phyloP scores from a whole-genome alignment of 2,113 vertebrate species.

The Oryzias melastigma region DNA sequence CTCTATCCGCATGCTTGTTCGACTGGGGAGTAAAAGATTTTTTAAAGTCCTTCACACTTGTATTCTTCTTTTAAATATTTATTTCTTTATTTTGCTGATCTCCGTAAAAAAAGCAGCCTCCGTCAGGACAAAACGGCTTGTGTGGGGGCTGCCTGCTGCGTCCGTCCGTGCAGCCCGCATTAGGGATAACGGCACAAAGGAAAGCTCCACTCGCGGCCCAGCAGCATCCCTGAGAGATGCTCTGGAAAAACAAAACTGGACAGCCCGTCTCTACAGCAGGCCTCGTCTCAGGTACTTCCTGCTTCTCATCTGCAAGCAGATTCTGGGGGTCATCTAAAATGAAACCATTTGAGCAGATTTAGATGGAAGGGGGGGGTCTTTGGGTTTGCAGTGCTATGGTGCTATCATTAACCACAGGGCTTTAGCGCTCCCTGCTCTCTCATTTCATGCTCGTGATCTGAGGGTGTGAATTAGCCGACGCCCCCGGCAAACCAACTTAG shows the following conservation, averaged over 20 bases:
- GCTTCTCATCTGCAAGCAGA: slow-evolving; percentile 45
- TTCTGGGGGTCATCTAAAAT: slow-evolving; percentile 75
- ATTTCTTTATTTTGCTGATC: slow-evolving; percentile 91
- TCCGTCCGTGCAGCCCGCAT: slow-evolving; percentile 36
- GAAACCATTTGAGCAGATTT: slow-evolving; percentile 78
- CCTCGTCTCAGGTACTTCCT: slow-evolving; percentile 41
- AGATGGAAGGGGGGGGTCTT: slow-evolving; percentile 40
- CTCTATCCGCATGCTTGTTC: slow-evolving; percentile 97
- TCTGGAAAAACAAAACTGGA: slow-evolving; percentile 17
- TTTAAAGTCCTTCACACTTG: slow-evolving; percentile 78
- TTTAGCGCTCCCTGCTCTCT: slow-evolving; percentile 75
- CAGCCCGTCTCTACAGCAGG: slow-evolving; percentile 14
- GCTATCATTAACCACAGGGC: slow-evolving; percentile 78
- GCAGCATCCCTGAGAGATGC: slow-evolving; percentile 14
- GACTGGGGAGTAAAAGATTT: slow-evolving; percentile 90
- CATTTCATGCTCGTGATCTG: slow-evolving; percentile 84
- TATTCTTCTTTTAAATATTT: slow-evolving; percentile 80
- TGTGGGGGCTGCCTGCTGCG: slow-evolving; percentile 55
- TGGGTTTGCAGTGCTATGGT: slow-evolving; percentile 51
- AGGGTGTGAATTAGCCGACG: slow-evolving; percentile 80
- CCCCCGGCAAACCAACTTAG: slow-evolving; percentile 75
- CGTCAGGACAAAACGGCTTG: slow-evolving; percentile 50
- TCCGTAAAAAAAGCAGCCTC: slow-evolving; percentile 63
- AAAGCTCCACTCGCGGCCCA: slow-evolving; percentile 31
- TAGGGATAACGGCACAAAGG: slow-evolving; percentile 40